Evolutionary conservation across 2,888 invertebrate species (phyloP), one percentile per base, ranked within the genome.

Genomic region (Ormia ochracea): DNA sequence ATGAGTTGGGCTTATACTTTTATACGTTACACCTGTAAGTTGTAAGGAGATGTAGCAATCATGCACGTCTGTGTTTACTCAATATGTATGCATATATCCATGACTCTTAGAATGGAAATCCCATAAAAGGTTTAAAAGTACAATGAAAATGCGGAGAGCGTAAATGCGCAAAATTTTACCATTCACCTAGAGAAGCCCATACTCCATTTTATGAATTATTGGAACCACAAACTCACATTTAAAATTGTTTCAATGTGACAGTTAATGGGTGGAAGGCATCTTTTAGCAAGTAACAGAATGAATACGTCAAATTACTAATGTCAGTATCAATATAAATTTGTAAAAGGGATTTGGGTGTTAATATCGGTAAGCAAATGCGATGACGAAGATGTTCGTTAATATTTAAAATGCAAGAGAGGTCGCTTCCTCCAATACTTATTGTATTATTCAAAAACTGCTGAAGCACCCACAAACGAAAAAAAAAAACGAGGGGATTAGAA

Each of bases 191-290:
- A 48, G 5, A 43, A 0, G 38, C 10, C 14, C 43, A 56, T 31
- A 68, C 50, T 9, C 4, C 28, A 38, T 41, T 63, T 59, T 31
- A 66, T 75, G 41, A 75, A 66, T 75, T 66, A 66, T 59, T 74
- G 26, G 59, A 48, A n/a, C 36, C 6, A 48, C 21, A 28, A 41
- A 6, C 52, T 33, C 26, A 12, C 3, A 36, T 3, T n/a, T 10
- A 50, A 61, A 12, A 38, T 9, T 48, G 17, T 17, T 41, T 10
- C 19, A 3, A n/a, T 23, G 10, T 10, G 9, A 43, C 10, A 14
- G 48, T 5, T 26, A 52, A 14, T 2, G 7, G 28, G 9, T 12
- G 9, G 14, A 26, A 26, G n/a, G n/a, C n/a, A n/a, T n/a, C n/a
- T n/a, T n/a, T n/a, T n/a, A n/a, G n/a, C n/a, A n/a, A n/a, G n/a